Evolutionary conservation across 1,140 invertebrate species (phyloP), one percentile per base, ranked within the genome.

Genomic region (Drosophila aff.): DNA sequence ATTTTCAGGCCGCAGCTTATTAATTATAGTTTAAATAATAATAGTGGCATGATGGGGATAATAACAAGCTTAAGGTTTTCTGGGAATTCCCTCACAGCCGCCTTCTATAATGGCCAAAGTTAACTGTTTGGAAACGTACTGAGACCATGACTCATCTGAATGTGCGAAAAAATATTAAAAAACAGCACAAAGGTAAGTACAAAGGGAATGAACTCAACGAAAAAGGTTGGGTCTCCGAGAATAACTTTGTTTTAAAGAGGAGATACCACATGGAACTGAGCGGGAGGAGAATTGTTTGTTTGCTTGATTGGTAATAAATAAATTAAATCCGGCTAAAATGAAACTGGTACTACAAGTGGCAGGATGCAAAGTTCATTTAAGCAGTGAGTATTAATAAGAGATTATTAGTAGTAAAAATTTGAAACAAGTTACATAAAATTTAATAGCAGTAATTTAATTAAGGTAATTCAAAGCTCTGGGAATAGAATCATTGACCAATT

Each of bases 81-180:
- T 73, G 53, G 38, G 69, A 72, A 73, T 59, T 44, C 38, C 28
- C 38, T 10, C n/a, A 21, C 1, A 10, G n/a, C n/a, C 7, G 28
- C n/a, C 33, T 38, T 28, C 47, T 43, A n/a, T 55, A 60, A 52
- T 60, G 44, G 31, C 11, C 40, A 60, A 50, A 72, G 28, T 60
- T 43, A 73, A 72, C 67, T 36, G 15, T 52, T 60, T 23, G 53
- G 38, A 73, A 60, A 72, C 44, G n/a, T 38, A 23, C 36, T 50
- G 52, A 43, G 50, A 23, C 18, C 28, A 49, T 73, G 69, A 73
- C 44, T 73, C 69, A 73, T 16, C 7, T 31, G 1, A 41, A 58
- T 40, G 52, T 72, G 64, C 67, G 43, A 72, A 73, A 40, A 65
- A 68, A 40, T 9, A 43, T 33, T 21, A 23, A 50, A 47, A 23